Percentiles rank a stretch among this genome's conserved stretches.
Evolutionary conservation across 2,797 vertebrate species (phyloP).

Genomic region (Apodemus agrarius): DNA sequence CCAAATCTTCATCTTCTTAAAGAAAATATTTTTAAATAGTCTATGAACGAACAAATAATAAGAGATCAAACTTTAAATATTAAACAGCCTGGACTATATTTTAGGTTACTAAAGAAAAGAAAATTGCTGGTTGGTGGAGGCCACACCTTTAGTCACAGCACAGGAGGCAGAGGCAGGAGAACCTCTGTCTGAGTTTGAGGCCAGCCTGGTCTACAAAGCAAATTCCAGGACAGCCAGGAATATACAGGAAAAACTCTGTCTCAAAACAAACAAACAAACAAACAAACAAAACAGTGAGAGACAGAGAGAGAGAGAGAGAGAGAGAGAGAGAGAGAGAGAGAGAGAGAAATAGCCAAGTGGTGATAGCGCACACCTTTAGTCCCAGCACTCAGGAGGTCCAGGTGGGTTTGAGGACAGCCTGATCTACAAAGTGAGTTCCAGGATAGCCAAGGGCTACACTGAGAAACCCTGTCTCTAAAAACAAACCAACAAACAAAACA

Average conservation of each 20-base stretch:
- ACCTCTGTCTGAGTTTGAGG: not conserved
- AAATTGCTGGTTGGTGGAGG: not conserved
- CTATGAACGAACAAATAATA: constrained; percentile 40
- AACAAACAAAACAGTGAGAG: not conserved
- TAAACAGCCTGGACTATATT: not conserved
- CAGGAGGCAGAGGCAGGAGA: not conserved
- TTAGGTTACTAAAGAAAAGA: constrained; percentile 3
- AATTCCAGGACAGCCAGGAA: not conserved
- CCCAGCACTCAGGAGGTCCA: not conserved
- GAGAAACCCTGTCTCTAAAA: not conserved
- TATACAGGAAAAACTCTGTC: not conserved
- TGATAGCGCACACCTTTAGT: not conserved
- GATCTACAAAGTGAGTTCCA: not conserved
- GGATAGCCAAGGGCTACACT: not conserved
- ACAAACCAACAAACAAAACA: not conserved
- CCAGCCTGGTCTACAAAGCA: not conserved
- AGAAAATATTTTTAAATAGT: constrained; percentile 7
- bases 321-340: not conserved
- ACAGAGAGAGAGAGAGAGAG: no score
- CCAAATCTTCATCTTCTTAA: not conserved
- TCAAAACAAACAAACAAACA: not conserved
- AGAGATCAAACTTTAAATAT: constrained; percentile 11
- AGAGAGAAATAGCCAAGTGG: no score
- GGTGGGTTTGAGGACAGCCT: not conserved
- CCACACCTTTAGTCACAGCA: not conserved